Base-by-base conservation (phyloP, 2,888 invertebrate genomes). In the Serrognathus titanus region DNA sequence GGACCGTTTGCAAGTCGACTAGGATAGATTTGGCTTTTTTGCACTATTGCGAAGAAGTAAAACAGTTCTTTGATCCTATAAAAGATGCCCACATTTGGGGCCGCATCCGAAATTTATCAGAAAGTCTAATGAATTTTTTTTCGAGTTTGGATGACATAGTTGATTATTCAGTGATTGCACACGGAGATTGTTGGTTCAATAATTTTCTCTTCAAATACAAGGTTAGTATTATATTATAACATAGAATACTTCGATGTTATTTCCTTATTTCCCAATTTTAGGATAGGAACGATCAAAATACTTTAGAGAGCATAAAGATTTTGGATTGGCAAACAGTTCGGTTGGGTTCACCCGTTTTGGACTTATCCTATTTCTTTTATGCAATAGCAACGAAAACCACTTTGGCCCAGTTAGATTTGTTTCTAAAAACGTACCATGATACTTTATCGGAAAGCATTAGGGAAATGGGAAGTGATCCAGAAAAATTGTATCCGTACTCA, bases 401-500 rank as follows among this genome's bases (percentile, higher is more conserved):
- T 16, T 11, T 53, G 10, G 16, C 20, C 20, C 20, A 53, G 8
- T 16, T 36, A 5, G 47, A 53, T 11, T 3, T 12, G 8, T 53
- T 47, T 10, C 7, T 47, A 11, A 53, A 48, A 7, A 31, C 47
- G 7, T 75, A 75, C 59, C 63, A 74, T 57, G 53, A 67, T 20
- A 61, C 68, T 1, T 56, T 75, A 20, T 58, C 61, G 3, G 60
- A 61, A 2, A 55, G 53, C 49, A 58, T 72, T 1, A 38, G 37
- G 39, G 53, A 60, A 48, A 65, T 67, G 10, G 66, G 65, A 9
- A 61, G 67, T 10, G 66, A 72, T 56, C 59, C 67, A 4, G 54
- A 65, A 3, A 55, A 59, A 11, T 48, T 71, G 10, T 71, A 70
- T 55, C 69, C 74, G 0, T 65, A 59, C 13, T 62, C 65, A 4